Evolutionary conservation across 2,113 vertebrate species (phyloP).

Genomic region (Callipepla squamata): DNA sequence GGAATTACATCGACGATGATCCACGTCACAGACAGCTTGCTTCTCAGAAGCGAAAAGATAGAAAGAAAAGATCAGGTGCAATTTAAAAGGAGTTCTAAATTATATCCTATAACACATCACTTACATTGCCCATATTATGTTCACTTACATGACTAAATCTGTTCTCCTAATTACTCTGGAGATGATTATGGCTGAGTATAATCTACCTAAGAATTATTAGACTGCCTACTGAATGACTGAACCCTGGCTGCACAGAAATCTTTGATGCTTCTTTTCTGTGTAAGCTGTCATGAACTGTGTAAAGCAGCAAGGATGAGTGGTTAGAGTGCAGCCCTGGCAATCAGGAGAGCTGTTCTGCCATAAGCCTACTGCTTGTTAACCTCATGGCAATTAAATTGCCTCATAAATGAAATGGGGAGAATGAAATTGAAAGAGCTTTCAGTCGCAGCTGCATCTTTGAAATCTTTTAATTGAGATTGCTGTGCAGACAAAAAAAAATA

Average conservation of each 20-base stretch:
- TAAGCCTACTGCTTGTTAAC: constrained; percentile 9
- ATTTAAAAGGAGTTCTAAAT: constrained; percentile 44
- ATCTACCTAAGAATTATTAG: constrained; percentile 61
- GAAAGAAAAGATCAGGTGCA: constrained; percentile 66
- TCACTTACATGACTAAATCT: constrained; percentile 63
- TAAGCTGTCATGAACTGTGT: background rate
- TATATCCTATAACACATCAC: constrained; percentile 17
- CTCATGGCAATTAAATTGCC: background rate
- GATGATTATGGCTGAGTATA: constrained; percentile 41
- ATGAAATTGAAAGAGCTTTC: background rate
- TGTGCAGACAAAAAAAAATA: background rate
- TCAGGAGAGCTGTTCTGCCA: background rate
- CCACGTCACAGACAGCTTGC: constrained; percentile 23
- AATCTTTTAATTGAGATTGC: background rate
- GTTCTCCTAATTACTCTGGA: constrained; percentile 46
- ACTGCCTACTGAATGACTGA: constrained; percentile 30
- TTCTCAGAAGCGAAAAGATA: constrained; percentile 20
- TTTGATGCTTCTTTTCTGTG: constrained; percentile 4
- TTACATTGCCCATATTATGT: constrained; percentile 41
- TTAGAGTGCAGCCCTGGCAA: background rate
- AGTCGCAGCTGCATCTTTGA: constrained; percentile 24
- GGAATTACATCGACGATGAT: background rate
- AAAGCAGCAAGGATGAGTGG: constrained; percentile 10
- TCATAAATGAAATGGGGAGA: background rate
- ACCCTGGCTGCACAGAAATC: background rate